Base-by-base conservation (phyloP, 2,888 invertebrate genomes). In the Zhuqinia jingwanae region DNA sequence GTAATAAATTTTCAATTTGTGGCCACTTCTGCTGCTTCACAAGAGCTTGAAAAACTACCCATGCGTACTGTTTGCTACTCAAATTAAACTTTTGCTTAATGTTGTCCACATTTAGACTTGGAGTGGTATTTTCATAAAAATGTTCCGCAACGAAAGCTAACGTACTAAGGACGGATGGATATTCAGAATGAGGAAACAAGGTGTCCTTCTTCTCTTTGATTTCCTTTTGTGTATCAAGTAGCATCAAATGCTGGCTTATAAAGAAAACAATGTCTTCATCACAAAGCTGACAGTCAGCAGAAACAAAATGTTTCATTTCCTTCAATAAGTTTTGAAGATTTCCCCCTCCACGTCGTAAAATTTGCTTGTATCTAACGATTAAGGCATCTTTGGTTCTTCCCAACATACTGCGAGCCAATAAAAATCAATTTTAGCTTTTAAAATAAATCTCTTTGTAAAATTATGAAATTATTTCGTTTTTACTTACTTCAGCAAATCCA, bases 401-500 rank as follows among this genome's bases (percentile, higher is more conserved):
- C 53, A 95, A 93, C 94, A 95, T 95, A 90, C 95, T 95, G 92
- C 30, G 94, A 92, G 63, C 63, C 60, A 30, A 56, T 60, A 58
- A 73, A 25, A 53, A 15, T 5, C 22, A 58, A 73, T 70, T 13
- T 63, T 2, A 2, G n/a, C 10, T 47, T 25, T 27, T 2, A 20
- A 25, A n/a, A 36, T 45, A 22, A 27, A 20, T n/a, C n/a, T n/a
- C n/a, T n/a, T n/a, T n/a, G n/a, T n/a, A n/a, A n/a, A n/a, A n/a
- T n/a, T n/a, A n/a, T n/a, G n/a, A n/a, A n/a, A n/a, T n/a, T n/a
- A n/a, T n/a, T n/a, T n/a, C n/a, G n/a, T n/a, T n/a, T 58, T 27
- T 36, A n/a, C 56, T 73, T 93, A 96, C 96, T 95, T 95, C n/a
- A 96, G 93, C 80, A 96, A 92, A 92, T 96, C 95, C 1, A 95